These are phyloP conservation scores for Linepithema humile DNA, from an alignment of 1,140 invertebrate genomes.

Conservation along the genomic window DNA sequence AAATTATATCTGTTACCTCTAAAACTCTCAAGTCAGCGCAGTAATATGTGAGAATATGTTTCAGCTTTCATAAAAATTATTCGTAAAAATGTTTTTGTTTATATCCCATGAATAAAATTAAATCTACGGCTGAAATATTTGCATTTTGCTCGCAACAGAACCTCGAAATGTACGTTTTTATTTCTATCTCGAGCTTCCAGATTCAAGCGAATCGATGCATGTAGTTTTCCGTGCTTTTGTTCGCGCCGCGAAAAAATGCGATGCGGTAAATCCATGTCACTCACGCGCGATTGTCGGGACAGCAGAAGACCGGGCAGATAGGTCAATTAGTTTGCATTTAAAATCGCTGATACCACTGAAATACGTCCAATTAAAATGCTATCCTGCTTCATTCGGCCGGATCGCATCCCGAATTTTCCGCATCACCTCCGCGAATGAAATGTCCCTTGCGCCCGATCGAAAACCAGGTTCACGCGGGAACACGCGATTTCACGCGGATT, in stretches of 20 bases:
- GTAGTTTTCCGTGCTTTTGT: background rate
- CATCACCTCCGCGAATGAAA: constrained; percentile 20
- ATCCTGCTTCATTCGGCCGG: background rate
- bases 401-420: constrained; percentile 36
- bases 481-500: background rate
- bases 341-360: constrained; percentile 24
- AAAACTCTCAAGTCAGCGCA: background rate
- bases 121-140: constrained; percentile 13
- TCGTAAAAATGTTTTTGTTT: background rate
- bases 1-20: background rate
- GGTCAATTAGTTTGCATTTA: constrained; percentile 51
- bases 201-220: constrained; percentile 4
- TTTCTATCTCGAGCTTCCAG: background rate
- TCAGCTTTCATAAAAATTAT: background rate
- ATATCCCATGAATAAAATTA: background rate
- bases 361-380: constrained; percentile 41
- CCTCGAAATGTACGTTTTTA: background rate
- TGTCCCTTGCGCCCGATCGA: constrained; percentile 5
- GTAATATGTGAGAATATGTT: background rate
- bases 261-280: constrained; percentile 32
- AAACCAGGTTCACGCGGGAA: background rate
- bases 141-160: background rate
- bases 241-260: background rate
- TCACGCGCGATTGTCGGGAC: constrained; percentile 33
- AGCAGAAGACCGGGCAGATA: background rate